Evolutionary conservation across 2,113 vertebrate species (phyloP), one percentile per base, ranked within the genome.

Genomic region (Calidris pugnax): DNA sequence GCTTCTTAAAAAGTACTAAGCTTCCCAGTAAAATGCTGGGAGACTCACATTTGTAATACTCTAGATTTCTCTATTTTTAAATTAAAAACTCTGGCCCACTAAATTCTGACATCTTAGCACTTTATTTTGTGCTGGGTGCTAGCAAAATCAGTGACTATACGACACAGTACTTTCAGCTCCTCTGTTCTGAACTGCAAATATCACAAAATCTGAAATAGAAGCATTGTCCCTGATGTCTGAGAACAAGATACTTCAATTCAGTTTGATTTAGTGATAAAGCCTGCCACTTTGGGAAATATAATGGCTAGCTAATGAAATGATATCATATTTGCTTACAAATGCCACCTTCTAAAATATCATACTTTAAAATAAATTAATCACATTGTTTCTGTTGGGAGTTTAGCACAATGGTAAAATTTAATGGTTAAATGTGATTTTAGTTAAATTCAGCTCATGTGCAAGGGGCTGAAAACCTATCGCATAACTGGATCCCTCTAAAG

Each of bases 271-370:
- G 56, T 81, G 32, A 50, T 33, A 82, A 92, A 89, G 28, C 27
- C 77, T 79, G 26, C 21, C 59, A 60, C 67, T 91, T 62, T 32
- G 43, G 33, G 27, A 91, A 19, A 48, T 84, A n/a, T 14, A 77
- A 82, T 19, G 43, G 35, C 30, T 51, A 53, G 24, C 35, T 78
- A 85, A 91, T 79, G n/a, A 80, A 94, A 90, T 45, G 5, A 6
- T 62, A 37, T 37, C 26, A 10, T 83, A 57, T 50, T 84, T 93
- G n/a, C 57, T 93, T 92, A 91, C 41, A 91, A 96, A 88, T 85
- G 6, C 6, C 33, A 22, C 73, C 56, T 86, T 89, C 60, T 90
- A 48, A 93, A 94, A 85, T 57, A 56, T 7, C 43, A 28, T 77
- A 19, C 37, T 74, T 66, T 28, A 64, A 77, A 92, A 81, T 2